These are phyloP conservation scores for Diglossa cyanea DNA, from an alignment of 2,797 vertebrate genomes.

Conservation along the genomic window DNA sequence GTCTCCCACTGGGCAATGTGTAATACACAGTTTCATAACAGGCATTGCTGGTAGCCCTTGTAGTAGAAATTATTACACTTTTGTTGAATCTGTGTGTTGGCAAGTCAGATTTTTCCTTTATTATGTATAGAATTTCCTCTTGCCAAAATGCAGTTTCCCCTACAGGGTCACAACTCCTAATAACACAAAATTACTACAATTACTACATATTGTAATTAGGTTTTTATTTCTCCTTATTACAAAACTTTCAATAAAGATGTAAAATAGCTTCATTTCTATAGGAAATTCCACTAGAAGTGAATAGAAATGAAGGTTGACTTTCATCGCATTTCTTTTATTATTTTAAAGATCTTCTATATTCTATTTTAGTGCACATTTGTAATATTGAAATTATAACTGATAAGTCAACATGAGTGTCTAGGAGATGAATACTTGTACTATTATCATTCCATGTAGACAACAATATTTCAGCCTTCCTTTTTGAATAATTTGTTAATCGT, in stretches of 20 bases:
- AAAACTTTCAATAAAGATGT: neutral
- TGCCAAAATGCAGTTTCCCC: conserved; percentile 1
- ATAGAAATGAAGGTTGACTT: neutral
- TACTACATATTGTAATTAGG: neutral
- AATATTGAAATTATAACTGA: neutral
- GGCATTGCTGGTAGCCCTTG: neutral
- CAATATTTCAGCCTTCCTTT: neutral
- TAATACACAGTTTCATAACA: neutral
- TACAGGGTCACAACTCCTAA: neutral
- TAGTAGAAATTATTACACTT: neutral
- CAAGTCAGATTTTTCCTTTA: neutral
- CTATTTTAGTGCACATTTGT: neutral
- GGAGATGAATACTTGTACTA: neutral
- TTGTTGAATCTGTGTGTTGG: neutral
- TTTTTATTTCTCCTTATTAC: neutral
- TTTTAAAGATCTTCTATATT: neutral
- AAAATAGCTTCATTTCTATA: neutral
- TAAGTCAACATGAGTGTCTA: neutral
- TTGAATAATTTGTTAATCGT: neutral
- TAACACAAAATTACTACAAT: neutral
- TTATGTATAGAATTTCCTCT: neutral
- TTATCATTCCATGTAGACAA: neutral
- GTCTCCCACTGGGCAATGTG: conserved; percentile 2
- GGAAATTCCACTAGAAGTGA: neutral
- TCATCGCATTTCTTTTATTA: neutral